Base-by-base conservation (phyloP, 2,888 invertebrate genomes). In the Anorthoa munda region DNA sequence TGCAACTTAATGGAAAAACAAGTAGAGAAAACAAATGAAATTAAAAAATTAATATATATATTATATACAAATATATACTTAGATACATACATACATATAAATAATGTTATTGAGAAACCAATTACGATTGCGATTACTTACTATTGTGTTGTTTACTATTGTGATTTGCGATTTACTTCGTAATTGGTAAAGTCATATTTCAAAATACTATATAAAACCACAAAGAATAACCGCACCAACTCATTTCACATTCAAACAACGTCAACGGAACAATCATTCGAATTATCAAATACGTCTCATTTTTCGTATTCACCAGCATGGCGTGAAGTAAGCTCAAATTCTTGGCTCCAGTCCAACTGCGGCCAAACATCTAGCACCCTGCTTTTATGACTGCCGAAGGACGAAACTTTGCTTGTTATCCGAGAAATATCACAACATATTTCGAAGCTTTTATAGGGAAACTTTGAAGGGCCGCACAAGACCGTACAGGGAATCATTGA, bases 331-430 rank as follows among this genome's bases (percentile, higher is more conserved):
- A 84, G 82, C 74, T 73, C 61, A 67, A 79, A 76, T 87, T 86
- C 86, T 84, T 92, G 91, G 91, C 91, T 78, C 79, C 59, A 72
- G 53, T 78, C 91, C 91, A 91, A 91, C 85, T 76, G 78, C 86
- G 83, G 82, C 83, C 88, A 89, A 92, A 88, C 85, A 91, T 86
- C 81, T 83, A 85, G 79, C 86, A 81, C 86, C 81, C 85, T 81
- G 87, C 87, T 87, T 91, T 90, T 91, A 91, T 86, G 89, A 87
- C 86, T 88, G 82, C 77, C 87, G 85, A 90, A 91, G 92, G 91
- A 89, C 89, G 84, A 92, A 95, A 95, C 91, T 95, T 95, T 90
- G 92, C 95, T 95, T 94, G 95, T 95, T 95, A 95, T 94, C 93
- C 89, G 87, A 90, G 90, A 94, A 94, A 95, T 94, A 95, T 94